Percentiles rank a stretch among this genome's conserved stretches.
Conservation (phyloP, 2,113 vertebrate species). For the Leptobrachium leishanense region DNA sequence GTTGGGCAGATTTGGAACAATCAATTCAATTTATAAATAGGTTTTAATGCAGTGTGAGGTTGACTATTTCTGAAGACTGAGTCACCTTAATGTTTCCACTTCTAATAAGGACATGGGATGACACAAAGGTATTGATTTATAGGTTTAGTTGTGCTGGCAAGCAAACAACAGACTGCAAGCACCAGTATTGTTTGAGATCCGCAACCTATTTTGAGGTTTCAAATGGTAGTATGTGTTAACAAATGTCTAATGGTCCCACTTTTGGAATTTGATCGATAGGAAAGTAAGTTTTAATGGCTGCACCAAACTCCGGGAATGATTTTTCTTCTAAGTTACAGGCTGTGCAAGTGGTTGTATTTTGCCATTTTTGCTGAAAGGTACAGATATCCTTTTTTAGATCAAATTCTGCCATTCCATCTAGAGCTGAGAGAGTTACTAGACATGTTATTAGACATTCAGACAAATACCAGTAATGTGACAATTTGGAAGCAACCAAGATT, state of each 20-base stretch:
- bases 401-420: no score
- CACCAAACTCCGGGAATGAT: neutral
- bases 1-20: no score
- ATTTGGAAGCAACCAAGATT: no score
- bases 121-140: conserved; percentile 8
- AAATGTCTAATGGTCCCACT: no score
- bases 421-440: no score
- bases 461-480: no score
- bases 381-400: no score
- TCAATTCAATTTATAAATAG: no score
- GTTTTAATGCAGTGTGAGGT: no score
- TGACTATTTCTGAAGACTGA: no score
- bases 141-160: conserved; percentile 4
- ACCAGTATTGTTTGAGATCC: neutral
- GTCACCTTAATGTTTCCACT: neutral
- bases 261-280: neutral
- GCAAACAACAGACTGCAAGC: neutral
- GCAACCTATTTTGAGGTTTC: neutral
- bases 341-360: neutral
- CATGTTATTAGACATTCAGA: no score
- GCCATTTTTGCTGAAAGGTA: neutral
- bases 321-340: neutral
- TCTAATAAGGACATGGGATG: conserved; percentile 4
- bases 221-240: neutral
- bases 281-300: neutral